These are phyloP conservation scores for Haliclystus octoradiatus DNA, from an alignment of 30 jellyfish, hydroid and myxozoan species.

Conservation along the genomic window DNA sequence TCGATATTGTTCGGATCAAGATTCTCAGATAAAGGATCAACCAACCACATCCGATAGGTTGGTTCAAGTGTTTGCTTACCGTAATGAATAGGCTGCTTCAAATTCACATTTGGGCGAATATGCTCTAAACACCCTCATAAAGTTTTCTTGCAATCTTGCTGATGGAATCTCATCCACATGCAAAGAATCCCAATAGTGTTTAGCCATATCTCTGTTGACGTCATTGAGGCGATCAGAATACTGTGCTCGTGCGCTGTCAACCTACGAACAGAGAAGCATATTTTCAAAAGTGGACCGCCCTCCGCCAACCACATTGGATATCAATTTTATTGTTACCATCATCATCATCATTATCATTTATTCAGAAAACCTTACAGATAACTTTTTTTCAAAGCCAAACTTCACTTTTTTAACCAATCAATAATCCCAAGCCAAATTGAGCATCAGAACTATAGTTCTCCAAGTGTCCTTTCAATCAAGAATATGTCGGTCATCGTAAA, in stretches of 20 bases:
- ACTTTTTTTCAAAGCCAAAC: too few relatives aligned
- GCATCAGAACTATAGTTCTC: too few relatives aligned
- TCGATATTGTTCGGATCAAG: not conserved
- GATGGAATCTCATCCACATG: constrained; percentile 15
- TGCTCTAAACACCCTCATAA: constrained; percentile 15
- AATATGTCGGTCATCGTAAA: too few relatives aligned
- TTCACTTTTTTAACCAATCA: too few relatives aligned
- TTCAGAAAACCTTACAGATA: too few relatives aligned
- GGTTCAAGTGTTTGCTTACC: not conserved
- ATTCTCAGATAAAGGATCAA: not conserved
- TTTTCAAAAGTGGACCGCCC: too few relatives aligned
- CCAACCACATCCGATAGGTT: too few relatives aligned
- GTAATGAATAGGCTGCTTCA: constrained; percentile 1
- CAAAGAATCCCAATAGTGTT: constrained; percentile 11
- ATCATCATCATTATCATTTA: too few relatives aligned
- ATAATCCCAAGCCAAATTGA: too few relatives aligned
- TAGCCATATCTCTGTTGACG: constrained; percentile 14
- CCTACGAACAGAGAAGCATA: not conserved
- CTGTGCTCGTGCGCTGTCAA: constrained; percentile 3
- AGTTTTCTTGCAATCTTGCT: constrained; percentile 11
- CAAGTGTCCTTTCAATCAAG: too few relatives aligned
- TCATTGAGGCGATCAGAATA: constrained; percentile 2
- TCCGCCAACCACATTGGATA: too few relatives aligned
- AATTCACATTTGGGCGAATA: constrained; percentile 19
- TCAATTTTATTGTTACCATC: too few relatives aligned